Conservation (phyloP, 2,888 invertebrate species). For the Acleris sparsana region DNA sequence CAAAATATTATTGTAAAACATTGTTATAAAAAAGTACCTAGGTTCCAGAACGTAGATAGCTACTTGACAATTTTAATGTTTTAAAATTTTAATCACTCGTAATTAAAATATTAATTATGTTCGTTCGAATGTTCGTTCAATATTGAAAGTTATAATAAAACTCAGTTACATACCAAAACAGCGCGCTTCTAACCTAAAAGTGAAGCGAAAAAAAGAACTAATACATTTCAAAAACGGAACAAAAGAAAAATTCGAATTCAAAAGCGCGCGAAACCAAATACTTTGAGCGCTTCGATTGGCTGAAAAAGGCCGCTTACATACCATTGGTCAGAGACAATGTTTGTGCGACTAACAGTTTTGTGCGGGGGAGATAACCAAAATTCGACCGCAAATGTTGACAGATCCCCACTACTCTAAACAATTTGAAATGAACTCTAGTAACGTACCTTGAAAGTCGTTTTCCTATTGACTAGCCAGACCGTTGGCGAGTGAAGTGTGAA, state of each 20-base stretch:
- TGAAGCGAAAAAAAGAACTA: constrained; percentile 16
- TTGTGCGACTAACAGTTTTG: constrained; percentile 73
- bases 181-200: constrained; percentile 4
- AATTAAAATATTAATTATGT: too few species aligned
- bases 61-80: too few species aligned
- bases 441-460: constrained; percentile 38
- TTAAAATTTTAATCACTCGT: too few species aligned
- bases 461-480: constrained; percentile 24
- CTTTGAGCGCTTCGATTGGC: constrained; percentile 69
- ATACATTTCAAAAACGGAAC: constrained; percentile 46
- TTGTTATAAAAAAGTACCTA: too few species aligned
- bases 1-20: too few species aligned
- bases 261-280: constrained; percentile 62
- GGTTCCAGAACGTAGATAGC: too few species aligned
- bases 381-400: constrained; percentile 77
- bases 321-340: constrained; percentile 83
- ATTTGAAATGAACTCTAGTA: constrained; percentile 49
- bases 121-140: too few species aligned
- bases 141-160: neutral
- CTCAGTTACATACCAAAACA: neutral
- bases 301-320: constrained; percentile 68
- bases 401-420: constrained; percentile 47
- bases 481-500: constrained; percentile 54
- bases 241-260: constrained; percentile 58
- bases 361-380: constrained; percentile 78